phyloP scores from a whole-genome alignment of 2,888 invertebrate genomes.

The Sclerodermus sp. region DNA sequence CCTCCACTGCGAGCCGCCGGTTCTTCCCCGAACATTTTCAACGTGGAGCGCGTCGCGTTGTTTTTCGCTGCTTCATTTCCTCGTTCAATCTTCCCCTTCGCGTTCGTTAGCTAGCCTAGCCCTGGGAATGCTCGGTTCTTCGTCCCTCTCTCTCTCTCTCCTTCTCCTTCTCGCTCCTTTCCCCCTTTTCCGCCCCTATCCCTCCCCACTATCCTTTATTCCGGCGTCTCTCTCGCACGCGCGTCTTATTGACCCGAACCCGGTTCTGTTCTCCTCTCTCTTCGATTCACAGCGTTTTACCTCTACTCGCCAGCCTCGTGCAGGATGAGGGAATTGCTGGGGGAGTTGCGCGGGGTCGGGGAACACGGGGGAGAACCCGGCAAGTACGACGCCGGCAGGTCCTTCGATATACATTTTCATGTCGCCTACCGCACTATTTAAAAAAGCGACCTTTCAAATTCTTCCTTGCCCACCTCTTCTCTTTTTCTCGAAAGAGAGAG shows the following conservation, averaged over 20 bases:
- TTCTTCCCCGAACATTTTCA: constrained; percentile 5
- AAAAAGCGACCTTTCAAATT: constrained; percentile 1
- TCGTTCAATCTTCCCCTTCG: not conserved
- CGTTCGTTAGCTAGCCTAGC: constrained; percentile 49
- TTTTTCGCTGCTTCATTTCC: constrained; percentile 8
- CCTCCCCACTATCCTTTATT: constrained; percentile 45
- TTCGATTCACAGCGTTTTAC: constrained; percentile 37
- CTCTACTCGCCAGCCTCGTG: constrained; percentile 32
- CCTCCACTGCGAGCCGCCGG: not conserved
- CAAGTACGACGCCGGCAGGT: constrained; percentile 28
- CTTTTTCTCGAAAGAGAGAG: too few relatives aligned
- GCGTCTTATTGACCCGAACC: constrained; percentile 59
- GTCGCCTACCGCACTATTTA: constrained; percentile 25
- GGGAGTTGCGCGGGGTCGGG: constrained; percentile 24
- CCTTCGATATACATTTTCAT: constrained; percentile 41
- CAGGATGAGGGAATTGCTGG: constrained; percentile 8
- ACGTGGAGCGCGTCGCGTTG: not conserved
- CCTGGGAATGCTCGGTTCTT: constrained; percentile 55
- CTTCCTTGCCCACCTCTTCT: not conserved
- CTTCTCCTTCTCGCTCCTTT: constrained; percentile 9
- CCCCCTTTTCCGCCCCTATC: constrained; percentile 19
- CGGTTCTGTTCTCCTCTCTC: constrained; percentile 52
- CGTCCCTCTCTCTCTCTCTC: constrained; percentile 41
- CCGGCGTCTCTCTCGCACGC: constrained; percentile 43
- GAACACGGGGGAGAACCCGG: constrained; percentile 24